Evolutionary conservation across 2,797 vertebrate species (phyloP).

Genomic region (Phylloscopus collybita): DNA sequence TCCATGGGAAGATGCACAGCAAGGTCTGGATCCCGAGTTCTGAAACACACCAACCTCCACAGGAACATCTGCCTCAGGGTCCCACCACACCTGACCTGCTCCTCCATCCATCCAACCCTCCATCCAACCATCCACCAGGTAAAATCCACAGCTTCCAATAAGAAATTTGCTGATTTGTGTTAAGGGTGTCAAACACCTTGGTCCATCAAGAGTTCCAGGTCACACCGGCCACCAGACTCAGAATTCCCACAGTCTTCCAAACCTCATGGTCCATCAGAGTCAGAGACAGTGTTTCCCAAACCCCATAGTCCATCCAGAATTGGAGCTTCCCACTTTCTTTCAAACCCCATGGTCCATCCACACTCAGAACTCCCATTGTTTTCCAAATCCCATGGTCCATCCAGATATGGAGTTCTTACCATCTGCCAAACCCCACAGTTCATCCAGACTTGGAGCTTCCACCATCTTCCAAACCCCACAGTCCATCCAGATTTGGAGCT

Average conservation of each 20-base stretch:
- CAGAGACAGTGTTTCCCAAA: background rate
- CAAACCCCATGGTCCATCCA: background rate
- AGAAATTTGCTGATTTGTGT: background rate
- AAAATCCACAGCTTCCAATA: background rate
- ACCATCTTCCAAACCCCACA: rapidly evolving
- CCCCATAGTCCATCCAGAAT: background rate
- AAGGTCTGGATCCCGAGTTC: background rate
- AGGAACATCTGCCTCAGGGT: background rate
- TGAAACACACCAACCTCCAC: rapidly evolving
- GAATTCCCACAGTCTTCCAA: background rate
- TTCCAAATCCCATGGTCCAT: background rate
- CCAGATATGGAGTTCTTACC: background rate
- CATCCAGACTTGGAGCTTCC: rapidly evolving
- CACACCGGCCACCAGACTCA: background rate
- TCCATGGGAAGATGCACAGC: rapidly evolving
- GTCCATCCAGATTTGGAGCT: background rate
- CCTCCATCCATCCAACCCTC: background rate
- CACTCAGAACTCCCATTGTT: background rate
- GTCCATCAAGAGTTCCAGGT: background rate
- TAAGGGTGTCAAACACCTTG: background rate
- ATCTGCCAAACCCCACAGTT: background rate
- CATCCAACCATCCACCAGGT: background rate
- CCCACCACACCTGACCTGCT: background rate
- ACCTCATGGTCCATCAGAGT: background rate
- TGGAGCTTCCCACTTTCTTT: background rate